Evolutionary conservation across 2,888 invertebrate genomes (phyloP), one percentile per base, ranked within the genome.

Genomic region (Lasioglossum lativentre): DNA sequence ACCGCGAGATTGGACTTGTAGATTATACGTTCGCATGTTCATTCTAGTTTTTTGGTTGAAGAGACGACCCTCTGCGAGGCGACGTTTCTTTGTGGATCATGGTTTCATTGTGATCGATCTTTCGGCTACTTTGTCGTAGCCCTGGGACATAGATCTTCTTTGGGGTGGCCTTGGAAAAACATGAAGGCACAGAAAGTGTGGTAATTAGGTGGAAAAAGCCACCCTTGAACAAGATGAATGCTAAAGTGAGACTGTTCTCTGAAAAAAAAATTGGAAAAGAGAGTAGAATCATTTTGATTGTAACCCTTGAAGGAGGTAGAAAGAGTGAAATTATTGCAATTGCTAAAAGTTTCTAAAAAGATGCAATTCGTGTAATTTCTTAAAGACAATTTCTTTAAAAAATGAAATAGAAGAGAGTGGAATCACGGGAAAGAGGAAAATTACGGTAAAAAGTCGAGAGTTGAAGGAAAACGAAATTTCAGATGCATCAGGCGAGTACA

Each of bases 1-100:
- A 34, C 76, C 16, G 8, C 63, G 63, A 63, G 30, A 63, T 63
- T 63, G 63, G 63, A 16, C 30, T 16, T n/a, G 19, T 40, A 81
- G 73, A 83, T 83, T 83, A 81, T 66, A 77, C 38, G n/a, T 27
- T n/a, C 14, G 63, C 16, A 63, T 63, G 63, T 19, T 42, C 47
- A 38, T 47, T 83, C 47, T 59, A 14, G 42, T 80, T 74, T 70
- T 68, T 76, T 72, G 30, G 56, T 34, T 27, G 66, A 16, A 66
- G 6, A 23, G 66, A 66, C 19, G 66, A 66, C 19, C 27, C 27
- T 34, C 34, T 6, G 16, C 34, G 19, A 66, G 66, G 8, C 66
- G 66, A 66, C 6, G 19, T 66, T 66, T 34, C 63, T 63, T 63
- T 63, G 63, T 59, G 59, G 2, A 59, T 59, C 59, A 27, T 1